Conservation (phyloP, 2,113 vertebrate species). For the Syrmaticus mikado region DNA sequence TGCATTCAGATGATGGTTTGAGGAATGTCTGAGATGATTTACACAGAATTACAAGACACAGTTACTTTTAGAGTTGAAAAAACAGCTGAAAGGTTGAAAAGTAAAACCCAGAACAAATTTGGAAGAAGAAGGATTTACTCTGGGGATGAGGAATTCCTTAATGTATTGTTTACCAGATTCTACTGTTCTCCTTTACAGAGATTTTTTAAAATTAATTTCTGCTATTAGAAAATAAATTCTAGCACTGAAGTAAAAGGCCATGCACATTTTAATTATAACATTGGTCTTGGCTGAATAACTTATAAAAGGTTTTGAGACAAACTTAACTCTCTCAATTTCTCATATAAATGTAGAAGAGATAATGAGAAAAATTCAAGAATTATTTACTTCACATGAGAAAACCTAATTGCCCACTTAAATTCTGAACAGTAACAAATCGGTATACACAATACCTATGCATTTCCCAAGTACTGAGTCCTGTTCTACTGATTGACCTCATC, state of each 20-base stretch:
- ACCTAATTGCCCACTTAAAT: not conserved
- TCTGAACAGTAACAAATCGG: not conserved
- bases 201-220: constrained; percentile 30
- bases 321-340: not conserved
- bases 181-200: not conserved
- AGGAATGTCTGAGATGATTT: not conserved
- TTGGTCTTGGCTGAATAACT: not conserved
- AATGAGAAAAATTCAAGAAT: not conserved
- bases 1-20: not conserved
- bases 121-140: not conserved
- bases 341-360: not conserved
- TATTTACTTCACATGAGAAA: not conserved
- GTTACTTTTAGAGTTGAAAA: not conserved
- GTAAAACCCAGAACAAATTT: not conserved
- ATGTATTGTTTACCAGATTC: not conserved
- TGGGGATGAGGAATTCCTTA: not conserved
- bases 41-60: not conserved
- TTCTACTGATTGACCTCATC: not conserved
- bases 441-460: not conserved
- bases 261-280: not conserved
- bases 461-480: not conserved
- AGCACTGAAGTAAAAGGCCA: not conserved
- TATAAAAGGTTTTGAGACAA: not conserved
- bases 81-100: not conserved
- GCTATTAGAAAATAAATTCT: not conserved